A percentile compares a stretch with the other conserved stretches of the same genome.
Evolutionary conservation across 2,113 vertebrate genomes (phyloP).

Genomic region (Petrocephalus microphthalmus): DNA sequence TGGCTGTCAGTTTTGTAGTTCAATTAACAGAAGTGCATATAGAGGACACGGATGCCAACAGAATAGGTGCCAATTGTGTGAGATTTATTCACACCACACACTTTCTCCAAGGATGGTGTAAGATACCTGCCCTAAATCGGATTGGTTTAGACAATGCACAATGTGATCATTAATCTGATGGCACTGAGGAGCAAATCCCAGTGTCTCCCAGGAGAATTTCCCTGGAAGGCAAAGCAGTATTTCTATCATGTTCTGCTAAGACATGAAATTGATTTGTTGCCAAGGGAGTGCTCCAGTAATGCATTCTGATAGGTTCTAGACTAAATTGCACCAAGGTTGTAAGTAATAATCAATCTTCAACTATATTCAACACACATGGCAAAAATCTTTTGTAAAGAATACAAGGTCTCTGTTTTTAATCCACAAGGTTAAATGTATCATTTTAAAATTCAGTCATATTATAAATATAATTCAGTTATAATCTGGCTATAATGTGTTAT

Average conservation of each 20-base stretch:
- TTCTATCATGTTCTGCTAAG: background rate
- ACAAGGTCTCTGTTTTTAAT: background rate
- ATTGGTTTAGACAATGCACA: background rate
- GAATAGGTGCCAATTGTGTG: background rate
- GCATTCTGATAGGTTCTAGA: background rate
- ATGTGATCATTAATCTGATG: background rate
- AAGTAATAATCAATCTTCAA: background rate
- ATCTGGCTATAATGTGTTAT: too few relatives aligned
- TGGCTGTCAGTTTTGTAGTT: background rate
- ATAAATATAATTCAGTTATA: background rate
- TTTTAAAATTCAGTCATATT: background rate
- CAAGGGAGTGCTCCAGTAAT: background rate
- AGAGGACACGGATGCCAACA: slow-evolving; percentile 1
- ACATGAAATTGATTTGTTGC: slow-evolving; percentile 1
- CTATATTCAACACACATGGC: background rate
- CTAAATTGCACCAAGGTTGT: background rate
- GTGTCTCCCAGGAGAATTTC: background rate
- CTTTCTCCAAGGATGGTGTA: background rate
- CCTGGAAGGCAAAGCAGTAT: background rate
- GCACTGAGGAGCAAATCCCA: background rate
- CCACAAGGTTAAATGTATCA: background rate
- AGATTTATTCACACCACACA: background rate
- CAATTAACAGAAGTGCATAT: background rate
- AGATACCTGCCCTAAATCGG: background rate
- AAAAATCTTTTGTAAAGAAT: background rate